These are phyloP conservation scores for Lithobius niger DNA, from an alignment of 1,140 invertebrate species.

Conservation along the genomic window DNA sequence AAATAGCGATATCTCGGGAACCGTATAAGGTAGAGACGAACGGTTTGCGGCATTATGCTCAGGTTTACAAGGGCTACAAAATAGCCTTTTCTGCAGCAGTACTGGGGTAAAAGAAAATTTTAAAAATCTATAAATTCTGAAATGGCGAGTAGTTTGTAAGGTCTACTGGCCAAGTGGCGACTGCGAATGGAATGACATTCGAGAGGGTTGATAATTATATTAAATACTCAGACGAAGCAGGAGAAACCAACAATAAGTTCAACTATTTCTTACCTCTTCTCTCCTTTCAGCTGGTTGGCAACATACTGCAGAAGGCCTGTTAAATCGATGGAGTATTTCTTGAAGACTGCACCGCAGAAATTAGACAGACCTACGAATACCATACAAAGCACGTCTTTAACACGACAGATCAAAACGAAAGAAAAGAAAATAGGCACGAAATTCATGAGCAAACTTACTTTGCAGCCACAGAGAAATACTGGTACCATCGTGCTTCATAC, in stretches of 20 bases:
- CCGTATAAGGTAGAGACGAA: no score
- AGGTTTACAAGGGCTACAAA: no score
- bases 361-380: slow-evolving; percentile 52
- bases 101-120: no score
- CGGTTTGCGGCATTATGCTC: no score
- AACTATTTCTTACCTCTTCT: slow-evolving; percentile 58
- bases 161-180: no score
- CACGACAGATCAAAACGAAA: background rate
- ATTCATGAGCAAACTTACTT: slow-evolving; percentile 34
- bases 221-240: background rate
- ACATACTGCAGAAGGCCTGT: slow-evolving; percentile 92
- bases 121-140: background rate
- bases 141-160: no score
- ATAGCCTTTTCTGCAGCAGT: no score
- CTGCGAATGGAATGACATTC: no score
- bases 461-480: slow-evolving; percentile 90
- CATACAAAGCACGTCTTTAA: no score
- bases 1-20: no score
- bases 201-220: background rate
- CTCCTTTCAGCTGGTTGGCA: slow-evolving; percentile 89
- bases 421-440: background rate
- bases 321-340: slow-evolving; percentile 94
- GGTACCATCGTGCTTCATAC: slow-evolving; percentile 79
- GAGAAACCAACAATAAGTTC: slow-evolving; percentile 3
- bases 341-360: slow-evolving; percentile 90